Evolutionary conservation across 2,113 vertebrate genomes (phyloP).

Genomic region (Gulo gulo): DNA sequence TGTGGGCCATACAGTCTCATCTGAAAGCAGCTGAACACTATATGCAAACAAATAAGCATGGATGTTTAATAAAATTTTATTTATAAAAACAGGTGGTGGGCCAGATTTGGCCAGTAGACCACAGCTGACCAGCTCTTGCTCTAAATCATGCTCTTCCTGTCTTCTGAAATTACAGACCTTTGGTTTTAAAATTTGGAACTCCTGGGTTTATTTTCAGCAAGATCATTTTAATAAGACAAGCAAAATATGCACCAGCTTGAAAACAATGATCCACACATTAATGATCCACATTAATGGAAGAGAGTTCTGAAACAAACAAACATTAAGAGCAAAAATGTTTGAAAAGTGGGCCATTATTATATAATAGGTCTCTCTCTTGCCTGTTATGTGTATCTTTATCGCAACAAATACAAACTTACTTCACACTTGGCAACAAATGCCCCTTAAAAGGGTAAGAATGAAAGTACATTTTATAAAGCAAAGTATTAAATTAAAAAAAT

Average conservation of each 20-base stretch:
- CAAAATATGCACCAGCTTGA: conserved; percentile 51
- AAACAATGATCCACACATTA: conserved; percentile 51
- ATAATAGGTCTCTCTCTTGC: neutral
- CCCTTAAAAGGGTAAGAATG: neutral
- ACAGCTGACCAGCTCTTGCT: neutral
- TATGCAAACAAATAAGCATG: neutral
- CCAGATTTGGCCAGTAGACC: neutral
- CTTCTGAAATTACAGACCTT: neutral
- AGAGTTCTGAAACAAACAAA: conserved; percentile 53
- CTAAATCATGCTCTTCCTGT: neutral
- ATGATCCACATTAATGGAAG: conserved; percentile 53
- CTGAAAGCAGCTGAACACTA: neutral
- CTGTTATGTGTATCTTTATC: neutral
- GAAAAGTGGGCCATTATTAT: conserved; percentile 4
- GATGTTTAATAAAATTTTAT: neutral
- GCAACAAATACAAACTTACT: neutral
- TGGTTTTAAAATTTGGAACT: neutral
- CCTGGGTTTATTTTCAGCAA: conserved; percentile 39
- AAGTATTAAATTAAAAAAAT: neutral
- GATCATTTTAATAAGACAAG: conserved; percentile 51
- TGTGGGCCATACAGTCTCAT: neutral
- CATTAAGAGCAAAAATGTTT: neutral
- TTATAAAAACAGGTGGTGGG: neutral
- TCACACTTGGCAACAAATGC: neutral
- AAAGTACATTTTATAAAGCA: neutral